These are phyloP conservation scores for Apodemia hepburni DNA, from an alignment of 2,888 invertebrate genomes.

Conservation along the genomic window DNA sequence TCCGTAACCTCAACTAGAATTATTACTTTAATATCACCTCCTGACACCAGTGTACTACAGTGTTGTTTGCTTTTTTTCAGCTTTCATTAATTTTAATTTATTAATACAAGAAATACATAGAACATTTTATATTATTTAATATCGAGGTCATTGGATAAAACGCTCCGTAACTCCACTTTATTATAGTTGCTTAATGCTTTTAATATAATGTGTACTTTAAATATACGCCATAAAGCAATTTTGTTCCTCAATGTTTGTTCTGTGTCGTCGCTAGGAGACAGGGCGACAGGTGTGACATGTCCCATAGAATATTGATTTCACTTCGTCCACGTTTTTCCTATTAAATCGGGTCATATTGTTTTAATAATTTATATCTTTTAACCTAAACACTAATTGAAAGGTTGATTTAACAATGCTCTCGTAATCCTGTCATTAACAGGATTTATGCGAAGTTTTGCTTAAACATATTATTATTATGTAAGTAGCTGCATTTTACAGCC, in stretches of 20 bases:
- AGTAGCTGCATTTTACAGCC: no score
- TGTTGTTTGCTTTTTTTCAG: not conserved
- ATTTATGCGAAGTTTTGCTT: no score
- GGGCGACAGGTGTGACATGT: constrained; percentile 48
- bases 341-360: not conserved
- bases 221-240: constrained; percentile 37
- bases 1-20: no score
- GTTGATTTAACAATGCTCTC: no score
- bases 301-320: constrained; percentile 55
- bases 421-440: no score
- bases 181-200: constrained; percentile 4
- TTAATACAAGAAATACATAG: not conserved
- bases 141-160: not conserved
- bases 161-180: not conserved
- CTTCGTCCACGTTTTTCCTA: constrained; percentile 27
- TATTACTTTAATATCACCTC: no score
- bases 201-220: constrained; percentile 2
- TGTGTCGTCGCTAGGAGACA: constrained; percentile 55
- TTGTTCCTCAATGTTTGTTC: constrained; percentile 47
- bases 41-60: no score
- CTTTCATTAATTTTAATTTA: not conserved
- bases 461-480: no score
- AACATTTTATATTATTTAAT: constrained; percentile 16
- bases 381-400: no score
- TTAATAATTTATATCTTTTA: no score